Evolutionary conservation across 2,113 vertebrate species (phyloP), one percentile per base, ranked within the genome.

Genomic region (Uria lomvia): DNA sequence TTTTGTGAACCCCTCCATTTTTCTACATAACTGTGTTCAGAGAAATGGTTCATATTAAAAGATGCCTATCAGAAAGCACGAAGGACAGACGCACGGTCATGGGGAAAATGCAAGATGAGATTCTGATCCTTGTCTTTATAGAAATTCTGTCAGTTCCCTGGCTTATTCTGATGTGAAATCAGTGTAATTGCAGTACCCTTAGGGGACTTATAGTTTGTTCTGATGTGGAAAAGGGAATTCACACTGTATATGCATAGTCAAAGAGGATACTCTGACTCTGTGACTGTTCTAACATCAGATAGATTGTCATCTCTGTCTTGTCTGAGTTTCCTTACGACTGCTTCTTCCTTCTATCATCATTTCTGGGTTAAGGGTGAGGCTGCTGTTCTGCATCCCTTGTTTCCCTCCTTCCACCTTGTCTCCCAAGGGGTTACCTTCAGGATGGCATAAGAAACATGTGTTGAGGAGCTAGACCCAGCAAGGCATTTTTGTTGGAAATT

Each of bases 151-250:
- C 40, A 81, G 47, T 89, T 86, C 11, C 87, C 45, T 91, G 49
- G 62, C 24, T 81, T 87, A 76, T 45, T 63, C 53, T 80, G 78
- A 49, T 84, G 80, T 38, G 86, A 71, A 94, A 94, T 80, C 65
- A 42, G 34, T 53, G 24, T 91, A 91, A 86, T 49, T 89, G 30
- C 40, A 53, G 45, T 53, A 85, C 17, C 21, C 30, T 66, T 66
- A 62, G 63, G 70, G 45, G 38, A 59, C 6, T 60, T 55, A 55
- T 3, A 63, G 24, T 58, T 94, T 92, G 27, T 62, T 70, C 75
- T 85, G 84, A 72, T 75, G 70, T 2, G 0, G 84, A 94, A 78
- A 95, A 60, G 19, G 30, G 47, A 89, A 75, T 75, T 95, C 63
- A 60, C 5, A 5, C n/a, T 65, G 7, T 38, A 36, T 43, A 55